These are phyloP conservation scores for Luidia sarsii DNA, from an alignment of 53 echinoderm and acorn worm genomes.

Conservation along the genomic window DNA sequence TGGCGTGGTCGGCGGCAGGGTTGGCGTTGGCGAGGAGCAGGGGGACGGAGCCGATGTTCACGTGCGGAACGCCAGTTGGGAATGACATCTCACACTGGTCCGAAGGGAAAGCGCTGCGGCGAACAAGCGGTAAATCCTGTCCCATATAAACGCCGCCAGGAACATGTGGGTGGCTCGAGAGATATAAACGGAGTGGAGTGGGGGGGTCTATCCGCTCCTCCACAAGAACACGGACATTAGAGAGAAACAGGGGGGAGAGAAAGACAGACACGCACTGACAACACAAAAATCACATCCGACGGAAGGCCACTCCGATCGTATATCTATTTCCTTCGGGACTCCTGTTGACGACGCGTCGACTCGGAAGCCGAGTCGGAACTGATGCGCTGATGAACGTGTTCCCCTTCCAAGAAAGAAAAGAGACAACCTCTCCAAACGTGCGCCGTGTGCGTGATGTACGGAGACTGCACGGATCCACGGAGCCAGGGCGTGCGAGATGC, in stretches of 20 bases:
- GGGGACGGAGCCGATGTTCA: constrained; percentile 30
- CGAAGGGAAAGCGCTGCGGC: constrained; percentile 1
- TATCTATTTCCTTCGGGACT: constrained; percentile 34
- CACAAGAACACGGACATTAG: not conserved
- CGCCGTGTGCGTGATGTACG: not conserved
- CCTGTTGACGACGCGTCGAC: too few species aligned
- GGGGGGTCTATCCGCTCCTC: not conserved
- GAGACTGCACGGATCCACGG: not conserved
- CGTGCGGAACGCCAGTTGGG: constrained; percentile 31
- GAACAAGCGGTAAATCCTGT: constrained; percentile 31
- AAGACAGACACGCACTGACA: not conserved
- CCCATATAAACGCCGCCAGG: constrained; percentile 6
- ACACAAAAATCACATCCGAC: constrained; percentile 43
- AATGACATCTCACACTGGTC: constrained; percentile 50
- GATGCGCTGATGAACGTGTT: too few species aligned
- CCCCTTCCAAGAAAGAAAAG: too few species aligned
- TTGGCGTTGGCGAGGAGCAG: too few species aligned
- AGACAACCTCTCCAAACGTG: not conserved
- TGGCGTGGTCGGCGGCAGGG: too few species aligned
- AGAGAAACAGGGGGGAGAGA: not conserved
- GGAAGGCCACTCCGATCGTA: constrained; percentile 9
- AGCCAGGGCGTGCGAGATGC: constrained; percentile 2
- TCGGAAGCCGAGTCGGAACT: too few species aligned
- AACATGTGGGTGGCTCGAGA: constrained; percentile 34
- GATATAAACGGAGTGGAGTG: too few species aligned